These are phyloP conservation scores for Calameuta pallipes DNA, from an alignment of 2,888 invertebrate species.

Conservation along the genomic window DNA sequence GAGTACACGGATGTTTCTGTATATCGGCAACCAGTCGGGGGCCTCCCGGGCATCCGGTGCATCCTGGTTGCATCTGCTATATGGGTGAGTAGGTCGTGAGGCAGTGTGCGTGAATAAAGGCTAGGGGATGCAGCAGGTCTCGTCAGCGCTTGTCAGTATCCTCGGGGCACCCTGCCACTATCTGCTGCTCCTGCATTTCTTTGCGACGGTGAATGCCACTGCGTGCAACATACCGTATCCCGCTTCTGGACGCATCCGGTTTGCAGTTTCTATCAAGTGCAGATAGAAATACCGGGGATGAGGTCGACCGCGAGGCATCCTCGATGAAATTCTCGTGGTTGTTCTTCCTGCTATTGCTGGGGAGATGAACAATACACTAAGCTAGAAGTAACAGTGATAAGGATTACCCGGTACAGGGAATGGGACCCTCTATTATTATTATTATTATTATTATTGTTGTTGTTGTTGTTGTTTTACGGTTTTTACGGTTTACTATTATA, in stretches of 20 bases:
- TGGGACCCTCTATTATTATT: neutral
- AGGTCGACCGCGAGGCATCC: neutral
- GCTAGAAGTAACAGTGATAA: neutral
- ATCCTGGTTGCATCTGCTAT: neutral
- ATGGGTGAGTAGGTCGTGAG: constrained; percentile 1
- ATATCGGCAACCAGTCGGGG: neutral
- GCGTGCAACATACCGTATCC: neutral
- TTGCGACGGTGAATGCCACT: neutral
- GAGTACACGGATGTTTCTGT: neutral
- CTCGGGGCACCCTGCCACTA: neutral
- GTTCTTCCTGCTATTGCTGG: neutral
- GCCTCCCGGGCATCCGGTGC: neutral
- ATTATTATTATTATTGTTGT: neutral
- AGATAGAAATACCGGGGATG: neutral
- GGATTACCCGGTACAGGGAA: neutral
- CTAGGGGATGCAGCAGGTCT: neutral
- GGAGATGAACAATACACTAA: neutral
- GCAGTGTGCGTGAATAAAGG: neutral
- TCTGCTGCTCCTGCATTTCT: neutral
- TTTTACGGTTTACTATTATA: too few relatives aligned
- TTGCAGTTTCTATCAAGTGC: neutral
- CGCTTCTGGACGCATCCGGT: neutral
- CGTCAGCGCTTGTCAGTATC: neutral
- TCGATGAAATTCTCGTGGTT: neutral
- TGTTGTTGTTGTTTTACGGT: too few relatives aligned